These are phyloP conservation scores for Drosophila grimshawi DNA, from an alignment of 1,140 invertebrate species.

Conservation along the genomic window DNA sequence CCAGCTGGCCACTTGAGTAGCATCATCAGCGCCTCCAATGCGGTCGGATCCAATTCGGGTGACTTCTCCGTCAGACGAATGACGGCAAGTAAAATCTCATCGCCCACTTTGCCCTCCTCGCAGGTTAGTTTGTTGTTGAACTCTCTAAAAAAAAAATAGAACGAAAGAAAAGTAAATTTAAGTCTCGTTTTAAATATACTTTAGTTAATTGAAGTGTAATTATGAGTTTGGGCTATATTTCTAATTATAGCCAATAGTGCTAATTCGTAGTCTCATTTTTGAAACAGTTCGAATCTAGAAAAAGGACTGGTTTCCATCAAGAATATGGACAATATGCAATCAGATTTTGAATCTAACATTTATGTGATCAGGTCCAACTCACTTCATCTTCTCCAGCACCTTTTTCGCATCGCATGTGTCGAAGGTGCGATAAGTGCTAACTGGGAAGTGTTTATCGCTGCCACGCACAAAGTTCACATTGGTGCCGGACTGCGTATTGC, in stretches of 20 bases:
- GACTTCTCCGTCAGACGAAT: conserved; percentile 86
- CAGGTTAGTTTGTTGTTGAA: conserved; percentile 88
- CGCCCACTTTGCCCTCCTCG: conserved; percentile 85
- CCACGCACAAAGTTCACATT: conserved; percentile 69
- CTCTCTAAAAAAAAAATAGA: conserved; percentile 85
- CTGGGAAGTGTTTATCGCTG: conserved; percentile 76
- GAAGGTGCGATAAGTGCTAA: conserved; percentile 83
- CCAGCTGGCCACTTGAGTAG: conserved; percentile 92
- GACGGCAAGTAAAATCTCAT: conserved; percentile 87
- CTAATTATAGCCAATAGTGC: no score
- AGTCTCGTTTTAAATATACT: no score
- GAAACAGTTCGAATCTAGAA: no score
- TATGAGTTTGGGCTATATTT: no score
- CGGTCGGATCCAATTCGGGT: conserved; percentile 83
- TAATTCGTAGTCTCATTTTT: no score
- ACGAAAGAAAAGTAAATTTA: no score
- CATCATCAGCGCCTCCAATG: conserved; percentile 87
- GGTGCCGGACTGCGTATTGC: conserved; percentile 33
- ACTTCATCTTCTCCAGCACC: conserved; percentile 86
- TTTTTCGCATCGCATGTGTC: conserved; percentile 84
- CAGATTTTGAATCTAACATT: no score
- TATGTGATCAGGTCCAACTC: conserved; percentile 3
- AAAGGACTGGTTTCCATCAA: no score
- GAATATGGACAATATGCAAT: no score
- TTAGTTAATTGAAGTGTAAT: no score